phyloP scores from a whole-genome alignment of 2,113 vertebrate genomes.

The Synodontis membranacea region DNA sequence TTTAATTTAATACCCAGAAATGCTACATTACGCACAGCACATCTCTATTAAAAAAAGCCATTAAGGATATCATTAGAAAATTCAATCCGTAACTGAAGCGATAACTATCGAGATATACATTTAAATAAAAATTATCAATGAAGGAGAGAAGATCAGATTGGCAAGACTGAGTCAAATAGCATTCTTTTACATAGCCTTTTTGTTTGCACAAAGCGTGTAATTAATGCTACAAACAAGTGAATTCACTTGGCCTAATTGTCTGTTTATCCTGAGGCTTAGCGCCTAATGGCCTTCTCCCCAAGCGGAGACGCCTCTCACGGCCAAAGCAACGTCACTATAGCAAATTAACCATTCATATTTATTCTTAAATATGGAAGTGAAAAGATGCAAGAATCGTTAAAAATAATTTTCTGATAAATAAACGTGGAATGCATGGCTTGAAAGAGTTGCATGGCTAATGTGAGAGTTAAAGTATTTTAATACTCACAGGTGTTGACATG shows the following conservation, averaged over 20 bases:
- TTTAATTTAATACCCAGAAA: background rate
- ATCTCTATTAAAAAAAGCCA: background rate
- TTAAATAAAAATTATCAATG: constrained; percentile 13
- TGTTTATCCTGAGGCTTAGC: constrained; percentile 59
- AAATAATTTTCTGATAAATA: background rate
- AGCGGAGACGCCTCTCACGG: constrained; percentile 35
- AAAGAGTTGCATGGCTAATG: constrained; percentile 8
- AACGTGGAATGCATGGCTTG: background rate
- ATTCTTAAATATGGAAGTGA: background rate
- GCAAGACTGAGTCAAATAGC: constrained; percentile 47
- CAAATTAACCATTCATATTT: constrained; percentile 7
- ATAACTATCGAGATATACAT: background rate
- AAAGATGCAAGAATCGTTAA: background rate
- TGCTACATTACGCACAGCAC: background rate
- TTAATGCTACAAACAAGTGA: constrained; percentile 62
- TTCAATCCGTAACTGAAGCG: background rate
- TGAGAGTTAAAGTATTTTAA: constrained; percentile 36
- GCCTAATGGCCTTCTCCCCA: constrained; percentile 56
- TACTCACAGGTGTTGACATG: constrained; percentile 42
- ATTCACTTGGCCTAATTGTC: constrained; percentile 61
- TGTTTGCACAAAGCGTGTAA: constrained; percentile 61
- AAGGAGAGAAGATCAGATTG: constrained; percentile 41
- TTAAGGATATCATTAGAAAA: background rate
- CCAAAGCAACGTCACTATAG: constrained; percentile 28
- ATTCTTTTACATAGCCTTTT: constrained; percentile 56